Percentiles rank a stretch among this genome's conserved stretches.
These are phyloP conservation scores for Empis livida DNA, from an alignment of 2,888 invertebrate genomes.

Conservation along the genomic window DNA sequence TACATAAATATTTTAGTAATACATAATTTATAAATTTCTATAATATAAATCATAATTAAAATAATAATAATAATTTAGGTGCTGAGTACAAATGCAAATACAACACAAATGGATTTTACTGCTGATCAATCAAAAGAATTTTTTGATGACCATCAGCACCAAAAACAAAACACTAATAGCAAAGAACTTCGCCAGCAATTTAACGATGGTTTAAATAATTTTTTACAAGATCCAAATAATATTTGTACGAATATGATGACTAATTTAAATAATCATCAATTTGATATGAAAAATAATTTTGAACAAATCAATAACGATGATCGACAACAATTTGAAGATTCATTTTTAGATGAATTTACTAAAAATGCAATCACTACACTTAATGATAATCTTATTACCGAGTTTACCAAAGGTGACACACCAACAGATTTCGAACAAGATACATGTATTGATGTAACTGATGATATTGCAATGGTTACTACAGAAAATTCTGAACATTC, in stretches of 20 bases:
- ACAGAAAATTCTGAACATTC: constrained; percentile 16
- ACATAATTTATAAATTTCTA: background rate
- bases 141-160: constrained; percentile 10
- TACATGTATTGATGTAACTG: constrained; percentile 57
- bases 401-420: constrained; percentile 40
- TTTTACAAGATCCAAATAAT: constrained; percentile 2
- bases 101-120: constrained; percentile 11
- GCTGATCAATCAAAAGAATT: constrained; percentile 11
- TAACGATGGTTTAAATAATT: constrained; percentile 9
- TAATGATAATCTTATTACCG: constrained; percentile 29
- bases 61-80: constrained; percentile 7
- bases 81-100: constrained; percentile 8
- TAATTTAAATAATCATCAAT: background rate
- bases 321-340: background rate
- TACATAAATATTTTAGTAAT: background rate
- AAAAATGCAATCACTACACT: background rate
- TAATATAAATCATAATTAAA: background rate
- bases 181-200: constrained; percentile 11
- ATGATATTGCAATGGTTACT: constrained; percentile 34
- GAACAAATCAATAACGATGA: background rate
- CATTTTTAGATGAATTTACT: background rate
- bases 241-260: background rate
- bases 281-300: background rate
- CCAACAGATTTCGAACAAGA: constrained; percentile 62
- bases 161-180: constrained; percentile 9